Conservation (phyloP, 1,140 invertebrate species). For the Calephelis virginiensis region DNA sequence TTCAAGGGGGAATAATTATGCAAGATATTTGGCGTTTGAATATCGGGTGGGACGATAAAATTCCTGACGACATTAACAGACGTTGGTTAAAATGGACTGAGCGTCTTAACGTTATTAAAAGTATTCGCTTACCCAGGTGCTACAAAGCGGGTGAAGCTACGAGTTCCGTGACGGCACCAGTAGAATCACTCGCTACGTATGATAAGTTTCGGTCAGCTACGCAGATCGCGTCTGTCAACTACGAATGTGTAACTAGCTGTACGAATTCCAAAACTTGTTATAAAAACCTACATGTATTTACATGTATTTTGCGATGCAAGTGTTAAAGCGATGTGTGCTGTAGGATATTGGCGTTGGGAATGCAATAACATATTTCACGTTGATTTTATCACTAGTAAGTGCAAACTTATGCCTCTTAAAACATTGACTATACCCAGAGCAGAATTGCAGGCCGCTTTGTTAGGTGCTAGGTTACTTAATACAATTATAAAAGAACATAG, state of each 20-base stretch:
- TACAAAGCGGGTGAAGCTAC: constrained; percentile 1
- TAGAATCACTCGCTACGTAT: not conserved
- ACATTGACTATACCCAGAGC: constrained; percentile 47
- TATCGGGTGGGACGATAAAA: constrained; percentile 50
- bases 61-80: constrained; percentile 26
- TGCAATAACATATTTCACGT: constrained; percentile 21
- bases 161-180: not conserved
- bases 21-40: too few relatives aligned
- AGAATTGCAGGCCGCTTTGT: constrained; percentile 52
- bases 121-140: constrained; percentile 24
- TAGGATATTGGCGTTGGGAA: constrained; percentile 32
- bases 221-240: not conserved
- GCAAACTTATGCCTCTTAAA: constrained; percentile 45
- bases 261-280: not conserved
- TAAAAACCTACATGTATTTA: constrained; percentile 27
- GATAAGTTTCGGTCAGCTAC: not conserved
- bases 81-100: constrained; percentile 30
- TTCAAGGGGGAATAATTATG: too few relatives aligned
- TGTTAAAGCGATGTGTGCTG: constrained; percentile 25
- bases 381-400: constrained; percentile 32
- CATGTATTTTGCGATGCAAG: constrained; percentile 40
- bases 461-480: constrained; percentile 41
- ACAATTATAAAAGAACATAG: constrained; percentile 38
- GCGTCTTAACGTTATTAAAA: constrained; percentile 14
- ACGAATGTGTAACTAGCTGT: not conserved